phyloP scores from a whole-genome alignment of 2,113 vertebrate species.

The Loxodonta africana region DNA sequence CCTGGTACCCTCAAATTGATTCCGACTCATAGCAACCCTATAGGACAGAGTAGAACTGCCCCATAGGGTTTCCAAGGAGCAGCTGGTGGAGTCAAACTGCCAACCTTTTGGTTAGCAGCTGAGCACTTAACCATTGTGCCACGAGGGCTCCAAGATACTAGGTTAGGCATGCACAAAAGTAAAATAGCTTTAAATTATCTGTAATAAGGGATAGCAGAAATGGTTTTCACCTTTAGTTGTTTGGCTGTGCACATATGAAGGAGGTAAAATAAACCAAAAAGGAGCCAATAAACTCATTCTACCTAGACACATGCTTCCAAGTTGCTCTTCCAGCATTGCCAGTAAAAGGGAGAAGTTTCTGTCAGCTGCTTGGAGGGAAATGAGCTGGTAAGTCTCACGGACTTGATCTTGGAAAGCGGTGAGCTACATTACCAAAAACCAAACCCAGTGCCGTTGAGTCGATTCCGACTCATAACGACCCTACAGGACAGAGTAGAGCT shows the following conservation, averaged over 20 bases:
- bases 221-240: neutral
- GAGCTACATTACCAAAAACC: neutral
- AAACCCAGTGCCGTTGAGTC: too few species aligned
- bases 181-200: neutral
- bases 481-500: too few species aligned
- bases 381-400: neutral
- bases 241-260: neutral
- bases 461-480: too few species aligned
- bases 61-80: too few species aligned
- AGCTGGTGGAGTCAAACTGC: too few species aligned
- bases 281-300: conserved; percentile 1
- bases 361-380: neutral
- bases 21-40: too few species aligned
- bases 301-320: neutral
- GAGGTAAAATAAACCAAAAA: neutral
- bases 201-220: conserved; percentile 1
- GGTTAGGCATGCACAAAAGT: neutral
- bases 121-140: too few species aligned
- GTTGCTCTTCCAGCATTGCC: neutral
- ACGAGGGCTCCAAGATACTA: neutral
- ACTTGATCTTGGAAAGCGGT: neutral
- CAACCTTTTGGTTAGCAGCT: too few species aligned
- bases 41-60: too few species aligned
- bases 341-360: neutral
- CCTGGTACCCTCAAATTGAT: too few species aligned